phyloP scores from a whole-genome alignment of 2,888 invertebrate genomes.

The Campopleginae sp. region DNA sequence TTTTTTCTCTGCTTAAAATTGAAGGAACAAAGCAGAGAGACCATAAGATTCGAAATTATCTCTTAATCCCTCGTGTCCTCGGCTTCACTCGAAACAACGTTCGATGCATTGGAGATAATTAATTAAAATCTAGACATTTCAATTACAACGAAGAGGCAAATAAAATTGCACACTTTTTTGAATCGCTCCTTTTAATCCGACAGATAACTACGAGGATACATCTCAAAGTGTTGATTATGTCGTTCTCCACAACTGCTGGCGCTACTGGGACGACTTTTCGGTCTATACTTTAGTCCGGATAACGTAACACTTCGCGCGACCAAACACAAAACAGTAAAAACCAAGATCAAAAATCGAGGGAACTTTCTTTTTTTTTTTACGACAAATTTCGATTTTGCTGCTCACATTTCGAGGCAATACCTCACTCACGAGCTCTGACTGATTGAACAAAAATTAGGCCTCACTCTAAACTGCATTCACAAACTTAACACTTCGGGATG shows the following conservation, averaged over 20 bases:
- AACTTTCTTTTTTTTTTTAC: conserved; percentile 21
- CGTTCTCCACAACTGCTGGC: conserved; percentile 68
- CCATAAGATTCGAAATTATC: background rate
- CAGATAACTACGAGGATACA: conserved; percentile 68
- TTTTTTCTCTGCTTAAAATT: conserved; percentile 36
- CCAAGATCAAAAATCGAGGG: background rate
- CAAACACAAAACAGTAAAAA: conserved; percentile 2
- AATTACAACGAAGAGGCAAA: background rate
- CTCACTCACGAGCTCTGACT: background rate
- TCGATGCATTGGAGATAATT: conserved; percentile 4
- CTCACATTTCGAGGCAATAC: conserved; percentile 4
- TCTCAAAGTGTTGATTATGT: conserved; percentile 67
- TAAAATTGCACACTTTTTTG: conserved; percentile 46
- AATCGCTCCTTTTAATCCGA: conserved; percentile 67
- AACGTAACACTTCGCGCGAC: conserved; percentile 48
- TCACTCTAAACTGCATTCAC: background rate
- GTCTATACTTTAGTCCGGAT: conserved; percentile 64
- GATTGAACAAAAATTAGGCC: background rate
- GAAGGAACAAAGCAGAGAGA: background rate
- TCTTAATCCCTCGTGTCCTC: conserved; percentile 13
- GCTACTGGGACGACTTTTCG: conserved; percentile 66
- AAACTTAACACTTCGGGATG: conserved; percentile 60
- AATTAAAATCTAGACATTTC: background rate
- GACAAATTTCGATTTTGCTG: conserved; percentile 30
- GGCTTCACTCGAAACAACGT: conserved; percentile 37